Evolutionary conservation across 2,888 invertebrate genomes (phyloP).

Genomic region (Norana najaformis): DNA sequence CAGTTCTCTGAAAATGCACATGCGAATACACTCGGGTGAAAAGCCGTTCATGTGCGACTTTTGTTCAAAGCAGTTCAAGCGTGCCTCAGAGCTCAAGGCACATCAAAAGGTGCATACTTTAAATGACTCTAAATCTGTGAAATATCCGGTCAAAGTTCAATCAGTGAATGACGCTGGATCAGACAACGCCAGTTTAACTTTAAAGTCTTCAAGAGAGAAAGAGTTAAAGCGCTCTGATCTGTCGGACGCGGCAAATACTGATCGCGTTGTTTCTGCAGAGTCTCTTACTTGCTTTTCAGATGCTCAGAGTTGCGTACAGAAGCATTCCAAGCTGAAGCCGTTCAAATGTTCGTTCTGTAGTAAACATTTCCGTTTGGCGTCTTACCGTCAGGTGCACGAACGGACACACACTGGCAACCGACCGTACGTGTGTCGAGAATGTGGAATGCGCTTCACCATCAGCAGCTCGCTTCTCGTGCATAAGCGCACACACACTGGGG

Average conservation of each 20-base stretch:
- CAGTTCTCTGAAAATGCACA: constrained; percentile 13
- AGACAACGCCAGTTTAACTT: too few species aligned
- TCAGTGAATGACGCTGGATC: not conserved
- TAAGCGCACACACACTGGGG: not conserved
- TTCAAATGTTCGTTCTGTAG: constrained; percentile 13
- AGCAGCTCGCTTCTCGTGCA: not conserved
- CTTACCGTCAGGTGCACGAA: not conserved
- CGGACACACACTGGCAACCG: not conserved
- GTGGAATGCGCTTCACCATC: not conserved
- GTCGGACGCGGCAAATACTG: not conserved
- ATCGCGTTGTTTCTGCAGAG: too few species aligned
- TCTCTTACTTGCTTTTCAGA: not conserved
- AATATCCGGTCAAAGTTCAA: not conserved
- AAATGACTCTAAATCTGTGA: not conserved
- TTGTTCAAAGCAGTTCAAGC: not conserved
- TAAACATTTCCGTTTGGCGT: not conserved
- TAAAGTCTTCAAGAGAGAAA: not conserved
- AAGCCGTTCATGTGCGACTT: constrained; percentile 1
- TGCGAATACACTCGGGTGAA: not conserved
- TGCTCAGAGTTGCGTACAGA: not conserved
- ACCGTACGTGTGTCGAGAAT: not conserved
- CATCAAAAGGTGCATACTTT: not conserved
- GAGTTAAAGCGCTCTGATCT: not conserved
- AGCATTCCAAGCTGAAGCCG: constrained; percentile 13
- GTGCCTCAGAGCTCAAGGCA: constrained; percentile 2